Percentiles rank a stretch among this genome's conserved stretches.
Evolutionary conservation across 2,888 invertebrate genomes (phyloP).

Genomic region (Ditylenchus weischeri): DNA sequence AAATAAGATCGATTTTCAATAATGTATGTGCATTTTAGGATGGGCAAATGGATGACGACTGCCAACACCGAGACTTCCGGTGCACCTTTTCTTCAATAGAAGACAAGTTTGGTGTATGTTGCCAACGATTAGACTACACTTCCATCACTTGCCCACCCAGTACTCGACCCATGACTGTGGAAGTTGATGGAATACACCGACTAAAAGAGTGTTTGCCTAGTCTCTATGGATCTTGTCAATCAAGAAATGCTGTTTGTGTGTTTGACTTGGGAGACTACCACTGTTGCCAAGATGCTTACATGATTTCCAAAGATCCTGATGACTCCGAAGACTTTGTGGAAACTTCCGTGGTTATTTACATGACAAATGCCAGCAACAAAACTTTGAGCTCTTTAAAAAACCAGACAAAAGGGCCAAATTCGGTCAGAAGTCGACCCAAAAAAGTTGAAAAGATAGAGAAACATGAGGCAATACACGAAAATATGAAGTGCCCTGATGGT

Average conservation of each 20-base stretch:
- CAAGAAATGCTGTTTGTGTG: neutral
- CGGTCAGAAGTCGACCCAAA: no score
- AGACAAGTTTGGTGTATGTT: slow-evolving; percentile 3
- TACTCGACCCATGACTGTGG: neutral
- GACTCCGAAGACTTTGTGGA: neutral
- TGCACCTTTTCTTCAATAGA: slow-evolving; percentile 1
- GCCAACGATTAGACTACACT: neutral
- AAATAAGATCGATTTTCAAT: no score
- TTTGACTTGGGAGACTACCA: slow-evolving; percentile 9
- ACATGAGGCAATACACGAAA: no score
- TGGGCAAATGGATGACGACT: neutral
- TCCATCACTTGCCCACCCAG: neutral
- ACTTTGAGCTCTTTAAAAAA: no score
- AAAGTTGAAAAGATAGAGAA: no score
- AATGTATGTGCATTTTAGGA: no score
- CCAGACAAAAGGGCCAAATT: no score
- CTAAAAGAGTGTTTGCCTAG: no score
- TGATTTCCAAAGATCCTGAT: neutral
- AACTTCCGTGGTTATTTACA: slow-evolving; percentile 5
- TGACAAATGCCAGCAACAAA: no score
- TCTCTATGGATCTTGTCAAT: neutral
- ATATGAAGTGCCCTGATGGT: neutral
- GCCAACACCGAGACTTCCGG: neutral
- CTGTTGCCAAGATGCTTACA: slow-evolving; percentile 1
- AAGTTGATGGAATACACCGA: neutral